A percentile compares a stretch with the other conserved stretches of the same genome.
Conservation (phyloP, 2,113 vertebrate species). For the Chaenocephalus aceratus region DNA sequence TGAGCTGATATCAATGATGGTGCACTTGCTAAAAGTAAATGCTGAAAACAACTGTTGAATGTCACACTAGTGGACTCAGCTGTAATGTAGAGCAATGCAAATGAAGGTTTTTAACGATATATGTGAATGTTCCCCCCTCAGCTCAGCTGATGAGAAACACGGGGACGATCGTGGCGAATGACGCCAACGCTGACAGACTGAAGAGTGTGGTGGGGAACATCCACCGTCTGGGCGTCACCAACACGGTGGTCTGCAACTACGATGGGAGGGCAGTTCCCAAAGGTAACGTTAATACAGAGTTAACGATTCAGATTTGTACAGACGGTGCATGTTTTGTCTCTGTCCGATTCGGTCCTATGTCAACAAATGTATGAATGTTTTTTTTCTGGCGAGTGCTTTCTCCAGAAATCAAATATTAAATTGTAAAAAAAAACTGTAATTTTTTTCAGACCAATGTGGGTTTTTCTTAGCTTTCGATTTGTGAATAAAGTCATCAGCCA, state of each 20-base stretch:
- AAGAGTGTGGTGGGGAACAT: slow-evolving; percentile 96
- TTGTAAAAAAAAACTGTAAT: too few relatives aligned
- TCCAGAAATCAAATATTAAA: too few relatives aligned
- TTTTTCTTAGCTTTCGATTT: too few relatives aligned
- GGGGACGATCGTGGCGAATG: slow-evolving; percentile 93
- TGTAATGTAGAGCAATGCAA: not conserved
- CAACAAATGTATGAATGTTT: too few relatives aligned
- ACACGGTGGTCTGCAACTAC: slow-evolving; percentile 91
- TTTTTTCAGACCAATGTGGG: too few relatives aligned
- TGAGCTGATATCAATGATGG: not conserved
- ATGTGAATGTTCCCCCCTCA: slow-evolving; percentile 58
- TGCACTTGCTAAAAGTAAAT: not conserved
- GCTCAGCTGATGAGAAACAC: slow-evolving; percentile 99
- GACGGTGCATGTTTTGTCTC: not conserved
- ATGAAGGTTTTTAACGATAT: not conserved
- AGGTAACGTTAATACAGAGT: slow-evolving; percentile 79
- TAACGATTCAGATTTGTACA: not conserved
- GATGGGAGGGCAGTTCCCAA: slow-evolving; percentile 96
- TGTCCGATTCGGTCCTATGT: too few relatives aligned
- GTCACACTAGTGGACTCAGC: not conserved
- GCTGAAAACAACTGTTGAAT: not conserved
- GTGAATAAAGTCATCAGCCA: too few relatives aligned
- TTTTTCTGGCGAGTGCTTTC: too few relatives aligned
- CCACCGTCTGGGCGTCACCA: slow-evolving; percentile 95
- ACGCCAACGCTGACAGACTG: slow-evolving; percentile 90